Base-by-base conservation (phyloP, 2,888 invertebrate species). In the Hermaeophaga mercurialis region DNA sequence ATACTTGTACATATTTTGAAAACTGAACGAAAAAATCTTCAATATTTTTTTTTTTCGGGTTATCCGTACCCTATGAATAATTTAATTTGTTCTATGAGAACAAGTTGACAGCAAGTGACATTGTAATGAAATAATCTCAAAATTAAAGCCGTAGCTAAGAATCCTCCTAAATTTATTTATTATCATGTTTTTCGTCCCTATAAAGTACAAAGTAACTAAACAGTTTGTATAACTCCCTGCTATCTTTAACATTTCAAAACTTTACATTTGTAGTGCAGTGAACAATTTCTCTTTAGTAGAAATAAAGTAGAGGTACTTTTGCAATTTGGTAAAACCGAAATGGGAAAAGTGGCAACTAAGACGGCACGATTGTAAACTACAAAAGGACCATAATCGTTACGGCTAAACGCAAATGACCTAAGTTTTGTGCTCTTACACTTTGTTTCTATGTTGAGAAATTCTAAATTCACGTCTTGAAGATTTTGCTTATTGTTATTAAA, bases 371-470 rank as follows among this genome's bases (percentile, higher is more conserved):
- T 55, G 48, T 48, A 48, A 41, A 36, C 36, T 49, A 39, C 45
- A 48, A 39, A 41, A 17, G 38, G 41, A 28, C 61, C 58, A 62
- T 63, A 63, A 65, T 65, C 63, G 59, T 63, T 63, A 61, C 54
- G 59, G 60, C 61, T 50, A 58, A 64, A 65, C 65, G 53, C 59
- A 67, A 65, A 66, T 61, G 64, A 62, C 58, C 57, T 45, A 58
- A 64, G 52, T 64, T 66, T 59, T 56, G 34, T 61, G 60, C 57
- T 43, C 56, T 50, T 12, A 50, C 41, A 41, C 41, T 50, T 50
- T 50, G 50, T 50, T 50, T 31, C 19, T 11, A 41, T 39, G 38
- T 31, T 31, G 39, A 41, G 50, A 41, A 50, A 41, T 50, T 50
- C 39, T 31, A 41, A 41, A 41, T 50, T 50, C 41, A 22, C 41